Percentiles rank a stretch among this genome's conserved stretches.
Evolutionary conservation across 2,888 invertebrate genomes (phyloP).

Genomic region (Disparrhopalites patrizii): DNA sequence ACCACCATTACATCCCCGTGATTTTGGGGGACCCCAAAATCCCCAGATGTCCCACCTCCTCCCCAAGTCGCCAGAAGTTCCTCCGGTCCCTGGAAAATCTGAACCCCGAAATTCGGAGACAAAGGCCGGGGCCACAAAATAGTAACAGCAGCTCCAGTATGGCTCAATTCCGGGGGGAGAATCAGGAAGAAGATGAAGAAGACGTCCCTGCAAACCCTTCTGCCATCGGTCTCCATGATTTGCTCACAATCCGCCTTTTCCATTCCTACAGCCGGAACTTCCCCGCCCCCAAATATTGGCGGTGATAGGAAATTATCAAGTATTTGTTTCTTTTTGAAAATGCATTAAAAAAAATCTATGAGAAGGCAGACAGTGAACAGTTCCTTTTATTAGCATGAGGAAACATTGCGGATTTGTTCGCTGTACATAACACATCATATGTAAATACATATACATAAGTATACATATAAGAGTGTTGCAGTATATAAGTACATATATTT

Average conservation of each 20-base stretch:
- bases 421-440: too few species aligned
- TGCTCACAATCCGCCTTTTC: neutral
- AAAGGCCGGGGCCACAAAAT: too few species aligned
- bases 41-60: neutral
- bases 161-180: neutral
- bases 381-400: too few species aligned
- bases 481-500: too few species aligned
- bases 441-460: too few species aligned
- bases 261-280: neutral
- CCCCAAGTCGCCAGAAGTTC: neutral
- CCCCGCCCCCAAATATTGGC: too few species aligned
- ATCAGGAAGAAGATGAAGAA: neutral
- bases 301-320: too few species aligned
- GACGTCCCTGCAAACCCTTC: neutral
- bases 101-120: neutral
- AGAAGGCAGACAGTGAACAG: too few species aligned
- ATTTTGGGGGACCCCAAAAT: neutral
- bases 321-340: too few species aligned
- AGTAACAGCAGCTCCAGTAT: neutral
- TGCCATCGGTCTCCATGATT: neutral
- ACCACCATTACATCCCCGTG: constrained; percentile 51
- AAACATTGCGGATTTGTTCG: too few species aligned
- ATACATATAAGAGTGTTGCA: too few species aligned
- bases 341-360: too few species aligned
- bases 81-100: neutral